Conservation (phyloP, 2,113 vertebrate genomes). For the Sarotherodon lohbergeri region DNA sequence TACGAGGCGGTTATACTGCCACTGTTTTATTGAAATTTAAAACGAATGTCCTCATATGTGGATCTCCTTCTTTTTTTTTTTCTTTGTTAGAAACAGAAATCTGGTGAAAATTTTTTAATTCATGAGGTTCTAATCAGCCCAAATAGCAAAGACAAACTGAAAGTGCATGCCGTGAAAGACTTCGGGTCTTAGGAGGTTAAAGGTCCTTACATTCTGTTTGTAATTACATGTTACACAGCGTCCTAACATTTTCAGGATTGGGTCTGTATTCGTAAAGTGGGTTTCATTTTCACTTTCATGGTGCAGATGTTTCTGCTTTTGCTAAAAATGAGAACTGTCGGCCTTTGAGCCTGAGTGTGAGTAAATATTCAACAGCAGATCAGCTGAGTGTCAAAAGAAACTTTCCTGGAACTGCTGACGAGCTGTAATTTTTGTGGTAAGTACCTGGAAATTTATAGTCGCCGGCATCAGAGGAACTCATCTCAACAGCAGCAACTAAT, state of each 20-base stretch:
- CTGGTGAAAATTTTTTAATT: neutral
- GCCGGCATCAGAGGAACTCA: neutral
- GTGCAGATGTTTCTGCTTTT: neutral
- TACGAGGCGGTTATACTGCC: neutral
- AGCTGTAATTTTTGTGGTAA: neutral
- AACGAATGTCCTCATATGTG: neutral
- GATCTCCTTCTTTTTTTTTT: too few relatives aligned
- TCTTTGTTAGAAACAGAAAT: neutral
- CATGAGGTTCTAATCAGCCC: neutral
- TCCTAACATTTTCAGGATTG: neutral
- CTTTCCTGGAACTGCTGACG: neutral
- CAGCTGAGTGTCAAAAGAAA: neutral
- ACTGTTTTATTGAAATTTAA: neutral
- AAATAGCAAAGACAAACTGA: neutral
- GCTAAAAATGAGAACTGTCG: neutral
- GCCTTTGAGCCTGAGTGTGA: neutral
- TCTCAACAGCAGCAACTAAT: neutral
- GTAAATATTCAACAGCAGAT: neutral
- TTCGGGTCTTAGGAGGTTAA: neutral
- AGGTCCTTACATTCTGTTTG: neutral
- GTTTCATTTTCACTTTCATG: neutral
- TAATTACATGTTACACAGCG: neutral
- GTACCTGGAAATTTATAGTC: neutral
- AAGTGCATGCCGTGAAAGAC: neutral
- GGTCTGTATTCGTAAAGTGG: accelerated